Evolutionary conservation across 2,113 vertebrate species (phyloP).

Genomic region (human): DNA sequence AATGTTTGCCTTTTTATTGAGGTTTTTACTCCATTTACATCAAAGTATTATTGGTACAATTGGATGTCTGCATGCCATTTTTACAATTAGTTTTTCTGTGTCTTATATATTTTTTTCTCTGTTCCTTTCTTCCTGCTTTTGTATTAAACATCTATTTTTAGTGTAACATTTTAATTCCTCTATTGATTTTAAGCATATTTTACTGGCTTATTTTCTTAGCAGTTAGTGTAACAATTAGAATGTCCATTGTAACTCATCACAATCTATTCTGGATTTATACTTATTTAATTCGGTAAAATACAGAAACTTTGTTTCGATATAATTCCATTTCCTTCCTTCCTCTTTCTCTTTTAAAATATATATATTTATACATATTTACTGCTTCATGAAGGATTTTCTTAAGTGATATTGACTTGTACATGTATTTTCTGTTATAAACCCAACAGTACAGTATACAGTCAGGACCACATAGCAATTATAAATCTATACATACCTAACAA

Average conservation of each 20-base stretch:
- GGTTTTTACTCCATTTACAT: not conserved
- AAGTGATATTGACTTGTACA: not conserved
- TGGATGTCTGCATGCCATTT: not conserved
- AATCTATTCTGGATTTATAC: not conserved
- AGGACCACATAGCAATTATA: not conserved
- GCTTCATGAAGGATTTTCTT: not conserved
- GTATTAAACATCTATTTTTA: not conserved
- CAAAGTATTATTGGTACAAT: not conserved
- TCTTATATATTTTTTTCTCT: not conserved
- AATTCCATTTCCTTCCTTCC: not conserved
- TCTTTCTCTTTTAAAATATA: not conserved
- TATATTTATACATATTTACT: not conserved
- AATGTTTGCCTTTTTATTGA: not conserved
- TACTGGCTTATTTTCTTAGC: not conserved
- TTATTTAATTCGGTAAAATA: slow-evolving; percentile 8
- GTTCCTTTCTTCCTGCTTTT: not conserved
- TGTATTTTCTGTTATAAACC: not conserved
- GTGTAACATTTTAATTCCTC: not conserved
- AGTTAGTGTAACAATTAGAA: not conserved
- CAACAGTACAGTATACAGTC: not conserved
- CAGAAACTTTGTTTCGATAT: not conserved
- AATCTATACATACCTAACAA: not conserved
- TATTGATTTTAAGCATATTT: not conserved
- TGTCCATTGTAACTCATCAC: not conserved
- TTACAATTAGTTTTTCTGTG: not conserved